phyloP scores from a whole-genome alignment of 2,797 vertebrate genomes.

The Apodemus agrarius region DNA sequence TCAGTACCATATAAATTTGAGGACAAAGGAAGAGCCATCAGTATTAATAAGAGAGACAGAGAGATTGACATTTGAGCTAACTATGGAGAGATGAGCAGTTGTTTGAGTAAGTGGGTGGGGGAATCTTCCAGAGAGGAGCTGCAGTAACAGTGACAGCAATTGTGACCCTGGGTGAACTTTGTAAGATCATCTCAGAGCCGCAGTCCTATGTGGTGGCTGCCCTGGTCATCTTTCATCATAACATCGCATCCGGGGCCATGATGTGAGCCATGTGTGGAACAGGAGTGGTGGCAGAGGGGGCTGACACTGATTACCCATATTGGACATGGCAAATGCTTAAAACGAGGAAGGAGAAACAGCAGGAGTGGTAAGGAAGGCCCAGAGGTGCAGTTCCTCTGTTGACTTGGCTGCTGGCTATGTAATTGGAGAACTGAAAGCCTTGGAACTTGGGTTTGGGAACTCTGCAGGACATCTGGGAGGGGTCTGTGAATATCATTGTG shows the following conservation, averaged over 20 bases:
- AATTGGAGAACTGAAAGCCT: background rate
- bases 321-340: background rate
- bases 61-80: background rate
- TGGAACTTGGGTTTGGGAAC: background rate
- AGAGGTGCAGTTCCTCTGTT: background rate
- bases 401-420: background rate
- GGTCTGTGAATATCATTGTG: background rate
- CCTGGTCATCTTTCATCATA: background rate
- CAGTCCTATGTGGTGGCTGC: background rate
- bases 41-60: background rate
- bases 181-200: background rate
- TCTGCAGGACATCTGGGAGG: background rate
- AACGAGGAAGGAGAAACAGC: background rate
- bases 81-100: background rate
- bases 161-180: background rate
- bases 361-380: background rate
- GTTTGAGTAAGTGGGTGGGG: background rate
- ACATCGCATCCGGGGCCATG: background rate
- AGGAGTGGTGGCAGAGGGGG: background rate
- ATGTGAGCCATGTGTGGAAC: background rate
- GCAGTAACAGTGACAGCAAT: background rate
- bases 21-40: background rate
- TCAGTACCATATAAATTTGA: background rate
- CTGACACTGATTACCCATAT: background rate
- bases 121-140: constrained; percentile 11